A percentile compares a stretch with the other conserved stretches of the same genome.
Conservation (phyloP, 2,797 vertebrate genomes). For the Oophaga sylvatica region DNA sequence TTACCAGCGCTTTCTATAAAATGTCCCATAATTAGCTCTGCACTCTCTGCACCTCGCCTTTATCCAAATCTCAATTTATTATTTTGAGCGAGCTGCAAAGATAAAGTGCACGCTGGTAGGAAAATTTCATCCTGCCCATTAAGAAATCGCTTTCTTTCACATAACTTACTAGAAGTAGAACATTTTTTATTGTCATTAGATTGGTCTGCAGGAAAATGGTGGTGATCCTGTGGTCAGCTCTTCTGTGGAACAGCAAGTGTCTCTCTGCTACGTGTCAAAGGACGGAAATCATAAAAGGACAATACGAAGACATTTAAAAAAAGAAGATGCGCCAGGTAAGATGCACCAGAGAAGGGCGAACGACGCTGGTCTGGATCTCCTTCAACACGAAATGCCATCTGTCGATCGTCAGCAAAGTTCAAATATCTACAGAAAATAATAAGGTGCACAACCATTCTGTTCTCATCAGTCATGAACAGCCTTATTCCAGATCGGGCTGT, state of each 20-base stretch:
- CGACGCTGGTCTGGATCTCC: not conserved
- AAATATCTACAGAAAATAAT: not conserved
- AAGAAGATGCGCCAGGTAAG: not conserved
- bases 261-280: constrained; percentile 41
- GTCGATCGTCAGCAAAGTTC: not conserved
- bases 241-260: constrained; percentile 47
- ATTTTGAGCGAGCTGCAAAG: not conserved
- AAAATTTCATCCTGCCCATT: constrained; percentile 54
- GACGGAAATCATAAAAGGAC: constrained; percentile 20
- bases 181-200: not conserved
- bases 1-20: constrained; percentile 52
- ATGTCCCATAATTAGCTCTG: constrained; percentile 53
- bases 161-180: constrained; percentile 56
- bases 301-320: not conserved
- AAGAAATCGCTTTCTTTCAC: constrained; percentile 59
- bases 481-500: no score
- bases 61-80: constrained; percentile 46
- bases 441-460: no score
- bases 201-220: constrained; percentile 26
- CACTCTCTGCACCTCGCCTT: constrained; percentile 5
- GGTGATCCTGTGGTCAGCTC: constrained; percentile 1
- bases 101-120: constrained; percentile 45
- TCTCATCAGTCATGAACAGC: no score
- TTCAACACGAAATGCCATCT: not conserved
- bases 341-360: not conserved